A percentile compares a stretch with the other conserved stretches of the same genome.
Conservation (phyloP, 1,140 invertebrate species). For the Elymnias hypermnestra region DNA sequence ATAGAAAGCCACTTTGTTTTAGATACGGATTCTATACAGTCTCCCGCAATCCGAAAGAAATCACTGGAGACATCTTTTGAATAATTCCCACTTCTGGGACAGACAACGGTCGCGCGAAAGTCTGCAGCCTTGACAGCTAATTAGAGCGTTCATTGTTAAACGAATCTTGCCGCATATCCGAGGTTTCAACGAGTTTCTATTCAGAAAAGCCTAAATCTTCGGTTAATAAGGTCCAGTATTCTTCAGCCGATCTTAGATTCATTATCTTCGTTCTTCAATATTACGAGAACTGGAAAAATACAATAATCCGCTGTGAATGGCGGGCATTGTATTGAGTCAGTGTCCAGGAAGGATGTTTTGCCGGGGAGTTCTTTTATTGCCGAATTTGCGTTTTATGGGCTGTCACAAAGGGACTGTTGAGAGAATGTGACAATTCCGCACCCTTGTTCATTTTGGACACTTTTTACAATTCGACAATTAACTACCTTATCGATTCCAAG, state of each 20-base stretch:
- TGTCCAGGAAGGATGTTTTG: conserved; percentile 74
- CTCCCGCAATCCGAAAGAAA: conserved; percentile 56
- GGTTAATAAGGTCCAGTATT: conserved; percentile 40
- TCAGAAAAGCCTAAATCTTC: conserved; percentile 31
- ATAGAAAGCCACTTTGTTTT: conserved; percentile 24
- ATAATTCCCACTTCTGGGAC: conserved; percentile 68
- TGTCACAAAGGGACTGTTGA: conserved; percentile 59
- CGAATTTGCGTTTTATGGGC: conserved; percentile 73
- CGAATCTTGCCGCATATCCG: conserved; percentile 52
- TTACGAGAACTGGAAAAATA: conserved; percentile 69
- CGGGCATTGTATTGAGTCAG: conserved; percentile 66
- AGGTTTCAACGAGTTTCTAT: conserved; percentile 20
- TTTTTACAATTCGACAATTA: conserved; percentile 32
- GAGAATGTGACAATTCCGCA: conserved; percentile 62
- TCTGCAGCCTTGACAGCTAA: conserved; percentile 70
- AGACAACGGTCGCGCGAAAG: conserved; percentile 49
- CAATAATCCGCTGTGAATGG: conserved; percentile 69
- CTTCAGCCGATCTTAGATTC: conserved; percentile 35
- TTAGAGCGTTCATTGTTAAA: conserved; percentile 71
- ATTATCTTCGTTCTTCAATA: conserved; percentile 71
- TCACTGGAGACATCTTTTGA: conserved; percentile 67
- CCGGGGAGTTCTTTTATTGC: conserved; percentile 71
- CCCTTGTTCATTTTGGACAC: conserved; percentile 44
- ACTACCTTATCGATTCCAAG: conserved; percentile 1
- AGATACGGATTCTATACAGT: conserved; percentile 29